A percentile compares a stretch with the other conserved stretches of the same genome.
phyloP scores from a whole-genome alignment of 2,113 vertebrate species.

The Chrysochloris asiatica region DNA sequence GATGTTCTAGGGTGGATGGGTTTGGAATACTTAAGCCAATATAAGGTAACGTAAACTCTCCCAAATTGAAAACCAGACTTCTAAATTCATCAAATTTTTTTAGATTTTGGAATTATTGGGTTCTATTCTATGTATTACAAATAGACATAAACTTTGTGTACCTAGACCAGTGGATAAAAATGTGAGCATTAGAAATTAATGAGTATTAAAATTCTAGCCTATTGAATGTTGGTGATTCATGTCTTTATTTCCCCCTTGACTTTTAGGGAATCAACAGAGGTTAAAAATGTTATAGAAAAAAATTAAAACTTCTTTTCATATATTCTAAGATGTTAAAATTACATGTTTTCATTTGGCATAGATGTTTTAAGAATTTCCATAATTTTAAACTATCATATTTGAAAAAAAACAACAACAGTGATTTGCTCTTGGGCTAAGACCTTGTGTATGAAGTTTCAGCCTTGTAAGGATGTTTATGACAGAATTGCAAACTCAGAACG shows the following conservation, averaged over 20 bases:
- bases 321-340: slow-evolving; percentile 56
- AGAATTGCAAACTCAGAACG: slow-evolving; percentile 38
- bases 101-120: neutral
- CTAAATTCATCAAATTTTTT: neutral
- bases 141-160: neutral
- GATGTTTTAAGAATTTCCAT: slow-evolving; percentile 42
- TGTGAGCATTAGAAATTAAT: neutral
- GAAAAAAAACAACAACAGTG: neutral
- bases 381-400: slow-evolving; percentile 62
- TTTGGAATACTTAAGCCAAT: neutral
- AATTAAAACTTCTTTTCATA: neutral
- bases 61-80: neutral
- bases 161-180: neutral
- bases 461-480: slow-evolving; percentile 65
- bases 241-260: neutral
- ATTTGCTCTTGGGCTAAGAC: slow-evolving; percentile 55
- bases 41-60: neutral
- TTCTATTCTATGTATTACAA: slow-evolving; percentile 18
- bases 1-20: neutral
- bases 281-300: slow-evolving; percentile 13
- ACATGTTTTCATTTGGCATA: slow-evolving; percentile 45
- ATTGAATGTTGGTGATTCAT: neutral
- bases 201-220: neutral
- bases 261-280: neutral
- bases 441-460: slow-evolving; percentile 64